Percentiles rank a stretch among this genome's conserved stretches.
Evolutionary conservation across 1,140 invertebrate species (phyloP).

Genomic region (Scaptodrosophila lebanonensis): DNA sequence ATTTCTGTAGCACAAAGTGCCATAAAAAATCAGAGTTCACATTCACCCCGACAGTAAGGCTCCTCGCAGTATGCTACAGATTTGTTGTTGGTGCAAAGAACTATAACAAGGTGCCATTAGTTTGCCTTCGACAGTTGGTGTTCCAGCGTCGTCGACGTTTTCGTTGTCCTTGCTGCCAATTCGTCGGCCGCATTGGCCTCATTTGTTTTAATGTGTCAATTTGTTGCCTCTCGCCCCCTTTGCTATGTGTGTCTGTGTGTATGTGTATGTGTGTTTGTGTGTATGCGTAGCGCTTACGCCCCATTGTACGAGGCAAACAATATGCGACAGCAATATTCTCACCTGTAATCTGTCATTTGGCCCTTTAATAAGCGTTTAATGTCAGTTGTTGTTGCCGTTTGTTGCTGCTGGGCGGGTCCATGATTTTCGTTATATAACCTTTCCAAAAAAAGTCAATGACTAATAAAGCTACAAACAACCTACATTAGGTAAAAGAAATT

Average conservation of each 20-base stretch:
- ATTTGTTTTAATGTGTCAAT: conserved; percentile 76
- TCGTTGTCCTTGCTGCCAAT: too few relatives aligned
- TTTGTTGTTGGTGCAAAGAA: conserved; percentile 11
- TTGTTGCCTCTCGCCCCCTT: conserved; percentile 52
- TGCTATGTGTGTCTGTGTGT: background rate
- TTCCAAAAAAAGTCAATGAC: too few relatives aligned
- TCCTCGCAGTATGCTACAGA: conserved; percentile 23
- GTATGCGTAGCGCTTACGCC: conserved; percentile 26
- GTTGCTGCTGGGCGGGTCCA: conserved; percentile 14
- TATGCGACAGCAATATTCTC: conserved; percentile 18
- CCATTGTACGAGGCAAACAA: conserved; percentile 5
- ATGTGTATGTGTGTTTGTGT: conserved; percentile 3
- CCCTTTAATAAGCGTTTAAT: conserved; percentile 62
- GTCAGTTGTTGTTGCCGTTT: background rate
- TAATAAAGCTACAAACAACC: too few relatives aligned
- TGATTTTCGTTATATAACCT: too few relatives aligned
- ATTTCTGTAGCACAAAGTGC: conserved; percentile 56
- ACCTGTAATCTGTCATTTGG: conserved; percentile 61
- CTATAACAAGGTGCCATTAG: conserved; percentile 70
- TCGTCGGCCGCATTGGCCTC: conserved; percentile 54
- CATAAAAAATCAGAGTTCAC: too few relatives aligned
- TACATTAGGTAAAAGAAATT: too few relatives aligned
- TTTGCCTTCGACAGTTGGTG: conserved; percentile 53
- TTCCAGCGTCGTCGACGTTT: too few relatives aligned
- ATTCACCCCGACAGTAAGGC: too few relatives aligned